Evolutionary conservation across 2,113 vertebrate genomes (phyloP), one percentile per base, ranked within the genome.

Genomic region (Urocolius indicus): DNA sequence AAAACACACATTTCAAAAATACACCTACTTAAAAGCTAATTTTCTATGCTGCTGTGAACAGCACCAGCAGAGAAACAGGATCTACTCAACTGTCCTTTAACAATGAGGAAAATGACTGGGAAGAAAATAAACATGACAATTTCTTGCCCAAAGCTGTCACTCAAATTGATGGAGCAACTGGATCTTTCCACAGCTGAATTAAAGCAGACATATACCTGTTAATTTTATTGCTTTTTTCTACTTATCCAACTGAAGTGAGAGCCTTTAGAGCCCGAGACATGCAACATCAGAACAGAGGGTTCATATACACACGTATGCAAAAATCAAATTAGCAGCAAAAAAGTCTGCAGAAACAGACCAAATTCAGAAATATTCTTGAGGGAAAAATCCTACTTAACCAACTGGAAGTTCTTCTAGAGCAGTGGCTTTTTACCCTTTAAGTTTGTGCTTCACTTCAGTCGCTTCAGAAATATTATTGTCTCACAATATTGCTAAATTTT

Each of bases 61-160:
- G 30, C n/a, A 71, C 32, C 72, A 87, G 51, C 51, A 89, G 59
- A 3, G 10, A 87, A 87, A 84, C 52, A 88, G 3, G 48, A 93
- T 71, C 92, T 93, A 55, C 48, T 83, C 7, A 17, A 48, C 87
- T 87, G 63, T 94, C 87, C 89, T 91, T 85, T 71, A 94, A 92
- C 91, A 94, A 91, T 66, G 55, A 88, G 43, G 51, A 91, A 71
- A 55, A 95, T 83, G 67, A 93, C 67, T 83, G n/a, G 22, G 43
- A 94, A 51, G 86, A 82, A 91, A 89, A 90, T 48, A 95, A 97
- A 93, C 84, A 91, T 9, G 30, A 11, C 55, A 34, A 89, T 95
- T 91, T 95, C 84, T 80, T 90, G 87, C 93, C 89, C 94, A 95
- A 95, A 91, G 63, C 72, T 87, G 71, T 91, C 84, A 76, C 43